Evolutionary conservation across 2,888 invertebrate genomes (phyloP).

Genomic region (Ichneumon xanthorius): DNA sequence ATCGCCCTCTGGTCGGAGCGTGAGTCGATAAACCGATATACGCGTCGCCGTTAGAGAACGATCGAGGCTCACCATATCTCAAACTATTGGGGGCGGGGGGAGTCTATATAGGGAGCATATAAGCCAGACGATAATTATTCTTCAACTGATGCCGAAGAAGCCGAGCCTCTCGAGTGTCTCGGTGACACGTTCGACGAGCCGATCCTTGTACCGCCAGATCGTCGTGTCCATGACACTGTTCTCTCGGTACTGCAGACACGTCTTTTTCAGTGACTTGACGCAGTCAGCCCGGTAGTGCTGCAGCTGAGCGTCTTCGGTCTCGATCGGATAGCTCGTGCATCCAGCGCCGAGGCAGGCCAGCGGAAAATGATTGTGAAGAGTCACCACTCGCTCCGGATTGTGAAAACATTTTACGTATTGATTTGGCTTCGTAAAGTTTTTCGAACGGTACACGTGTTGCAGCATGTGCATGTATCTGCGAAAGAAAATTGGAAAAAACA

Average conservation of each 20-base stretch:
- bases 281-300: slow-evolving; percentile 98
- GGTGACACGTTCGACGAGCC: slow-evolving; percentile 90
- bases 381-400: slow-evolving; percentile 94
- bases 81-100: neutral
- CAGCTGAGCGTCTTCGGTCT: slow-evolving; percentile 93
- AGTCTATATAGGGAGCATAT: neutral
- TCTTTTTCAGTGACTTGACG: slow-evolving; percentile 93
- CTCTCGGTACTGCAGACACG: slow-evolving; percentile 93
- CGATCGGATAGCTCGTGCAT: slow-evolving; percentile 94
- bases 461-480: slow-evolving; percentile 94
- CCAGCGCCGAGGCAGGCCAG: slow-evolving; percentile 92
- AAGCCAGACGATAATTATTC: slow-evolving; percentile 5
- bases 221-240: slow-evolving; percentile 93
- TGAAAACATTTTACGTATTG: slow-evolving; percentile 98
- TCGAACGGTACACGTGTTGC: slow-evolving; percentile 95
- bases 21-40: slow-evolving; percentile 16
- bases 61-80: slow-evolving; percentile 81
- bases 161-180: slow-evolving; percentile 90
- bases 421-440: slow-evolving; percentile 96
- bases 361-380: slow-evolving; percentile 97
- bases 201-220: slow-evolving; percentile 95
- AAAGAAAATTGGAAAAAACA: slow-evolving; percentile 41
- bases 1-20: slow-evolving; percentile 78
- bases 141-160: slow-evolving; percentile 87
- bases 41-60: slow-evolving; percentile 76